These are phyloP conservation scores for Crypturellus tataupa DNA, from an alignment of 2,797 vertebrate genomes.

Conservation along the genomic window DNA sequence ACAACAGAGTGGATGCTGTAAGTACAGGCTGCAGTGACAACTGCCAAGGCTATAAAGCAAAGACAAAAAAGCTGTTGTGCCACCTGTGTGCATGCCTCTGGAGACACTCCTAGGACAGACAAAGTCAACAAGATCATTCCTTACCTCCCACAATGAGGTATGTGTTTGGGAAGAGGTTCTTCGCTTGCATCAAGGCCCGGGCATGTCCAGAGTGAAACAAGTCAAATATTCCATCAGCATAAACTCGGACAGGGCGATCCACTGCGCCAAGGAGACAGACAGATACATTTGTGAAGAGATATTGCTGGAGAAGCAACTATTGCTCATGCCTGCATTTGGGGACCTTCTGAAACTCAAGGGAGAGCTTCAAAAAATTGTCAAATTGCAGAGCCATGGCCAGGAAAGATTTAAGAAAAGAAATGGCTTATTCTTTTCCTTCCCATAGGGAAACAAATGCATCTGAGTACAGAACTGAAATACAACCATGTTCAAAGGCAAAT, in stretches of 20 bases:
- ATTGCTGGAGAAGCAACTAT: not conserved
- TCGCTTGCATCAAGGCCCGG: constrained; percentile 97
- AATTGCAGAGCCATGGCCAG: not conserved
- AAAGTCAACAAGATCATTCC: constrained; percentile 54
- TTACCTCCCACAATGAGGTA: constrained; percentile 97
- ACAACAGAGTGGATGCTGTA: not conserved
- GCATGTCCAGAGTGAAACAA: constrained; percentile 98
- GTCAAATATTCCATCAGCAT: constrained; percentile 98
- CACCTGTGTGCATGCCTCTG: not conserved
- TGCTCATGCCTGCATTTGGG: not conserved
- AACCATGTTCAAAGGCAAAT: not conserved
- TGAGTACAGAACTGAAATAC: not conserved
- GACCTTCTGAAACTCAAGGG: not conserved
- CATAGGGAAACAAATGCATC: not conserved
- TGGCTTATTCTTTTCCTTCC: not conserved
- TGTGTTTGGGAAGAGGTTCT: constrained; percentile 96
- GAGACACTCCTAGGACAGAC: not conserved
- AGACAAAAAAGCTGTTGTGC: not conserved
- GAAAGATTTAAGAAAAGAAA: not conserved
- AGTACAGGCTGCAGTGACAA: not conserved
- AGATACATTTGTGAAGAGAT: constrained; percentile 20
- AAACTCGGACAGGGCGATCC: constrained; percentile 94
- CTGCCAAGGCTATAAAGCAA: not conserved
- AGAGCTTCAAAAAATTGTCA: not conserved
- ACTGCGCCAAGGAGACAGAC: constrained; percentile 79